Evolutionary conservation across 1,140 invertebrate genomes (phyloP).

Genomic region (Drosophila dunni): DNA sequence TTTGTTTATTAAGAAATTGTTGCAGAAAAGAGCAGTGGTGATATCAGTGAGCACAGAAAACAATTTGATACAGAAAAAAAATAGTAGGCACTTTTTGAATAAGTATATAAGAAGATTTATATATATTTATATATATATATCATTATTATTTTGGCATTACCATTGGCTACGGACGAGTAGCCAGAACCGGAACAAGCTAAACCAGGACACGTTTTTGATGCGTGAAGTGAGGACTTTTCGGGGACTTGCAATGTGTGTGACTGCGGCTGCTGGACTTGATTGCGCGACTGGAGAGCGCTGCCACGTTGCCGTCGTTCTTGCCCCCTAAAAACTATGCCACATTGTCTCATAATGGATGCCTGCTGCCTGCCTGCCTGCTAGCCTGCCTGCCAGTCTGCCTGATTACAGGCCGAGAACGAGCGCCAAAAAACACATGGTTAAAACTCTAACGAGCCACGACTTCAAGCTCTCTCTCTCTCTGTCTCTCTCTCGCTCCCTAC

Average conservation of each 20-base stretch:
- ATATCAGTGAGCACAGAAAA: slow-evolving; percentile 6
- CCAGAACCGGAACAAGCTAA: slow-evolving; percentile 52
- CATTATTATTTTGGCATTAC: slow-evolving; percentile 26
- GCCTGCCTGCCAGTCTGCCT: background rate
- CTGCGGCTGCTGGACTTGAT: slow-evolving; percentile 54
- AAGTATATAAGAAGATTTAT: slow-evolving; percentile 3
- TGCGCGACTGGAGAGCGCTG: slow-evolving; percentile 37
- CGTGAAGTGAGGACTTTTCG: slow-evolving; percentile 49
- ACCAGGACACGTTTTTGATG: slow-evolving; percentile 46
- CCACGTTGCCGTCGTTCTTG: slow-evolving; percentile 30
- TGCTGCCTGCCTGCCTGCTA: too few relatives aligned
- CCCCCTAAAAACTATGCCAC: slow-evolving; percentile 40
- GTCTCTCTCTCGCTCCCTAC: slow-evolving; percentile 1
- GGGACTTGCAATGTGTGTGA: slow-evolving; percentile 53
- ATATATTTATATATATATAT: slow-evolving; percentile 15
- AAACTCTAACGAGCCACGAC: slow-evolving; percentile 55
- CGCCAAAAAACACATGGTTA: slow-evolving; percentile 43
- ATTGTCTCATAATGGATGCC: slow-evolving; percentile 56
- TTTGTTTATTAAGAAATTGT: background rate
- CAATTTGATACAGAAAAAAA: slow-evolving; percentile 10
- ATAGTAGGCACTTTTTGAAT: slow-evolving; percentile 1
- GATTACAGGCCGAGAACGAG: slow-evolving; percentile 49
- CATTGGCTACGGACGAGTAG: slow-evolving; percentile 41
- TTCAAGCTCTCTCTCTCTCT: background rate
- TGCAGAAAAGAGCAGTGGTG: background rate